These are phyloP conservation scores for Lepeophtheirus nordmannii DNA, from an alignment of 2,888 invertebrate species.

Conservation along the genomic window DNA sequence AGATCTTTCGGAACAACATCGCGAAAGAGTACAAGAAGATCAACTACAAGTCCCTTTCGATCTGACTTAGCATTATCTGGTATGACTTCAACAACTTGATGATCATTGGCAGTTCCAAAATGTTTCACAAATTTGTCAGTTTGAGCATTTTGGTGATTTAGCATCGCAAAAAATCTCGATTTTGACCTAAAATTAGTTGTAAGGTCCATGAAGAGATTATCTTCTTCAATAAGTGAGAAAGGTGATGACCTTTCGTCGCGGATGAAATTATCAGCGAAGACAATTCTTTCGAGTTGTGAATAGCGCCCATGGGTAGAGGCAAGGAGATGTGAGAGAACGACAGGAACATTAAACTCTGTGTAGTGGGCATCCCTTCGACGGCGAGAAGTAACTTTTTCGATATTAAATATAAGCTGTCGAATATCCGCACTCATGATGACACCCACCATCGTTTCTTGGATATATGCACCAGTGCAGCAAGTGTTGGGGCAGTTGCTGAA, in stretches of 20 bases:
- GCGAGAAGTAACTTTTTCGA: background rate
- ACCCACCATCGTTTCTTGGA: conserved; percentile 22
- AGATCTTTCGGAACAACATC: conserved; percentile 19
- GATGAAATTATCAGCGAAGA: conserved; percentile 22
- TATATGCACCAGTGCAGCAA: conserved; percentile 23
- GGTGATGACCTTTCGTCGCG: conserved; percentile 2
- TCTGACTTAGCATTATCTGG: background rate
- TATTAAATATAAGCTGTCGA: conserved; percentile 16
- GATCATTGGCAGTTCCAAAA: conserved; percentile 1
- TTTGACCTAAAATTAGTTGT: conserved; percentile 11
- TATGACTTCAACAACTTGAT: background rate
- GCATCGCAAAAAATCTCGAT: background rate
- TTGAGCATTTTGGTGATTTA: conserved; percentile 3
- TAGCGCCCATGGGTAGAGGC: background rate
- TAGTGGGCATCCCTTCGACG: background rate
- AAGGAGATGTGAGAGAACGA: conserved; percentile 19
- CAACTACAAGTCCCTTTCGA: conserved; percentile 11
- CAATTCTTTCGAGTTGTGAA: conserved; percentile 8
- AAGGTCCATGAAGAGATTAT: conserved; percentile 1
- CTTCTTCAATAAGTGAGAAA: background rate
- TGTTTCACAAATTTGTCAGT: conserved; percentile 1
- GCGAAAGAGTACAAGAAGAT: conserved; percentile 18
- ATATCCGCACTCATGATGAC: conserved; percentile 19
- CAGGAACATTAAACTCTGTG: conserved; percentile 17
- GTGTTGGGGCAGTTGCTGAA: conserved; percentile 6